phyloP scores from a whole-genome alignment of 2,888 invertebrate species.

The Biston betularia region DNA sequence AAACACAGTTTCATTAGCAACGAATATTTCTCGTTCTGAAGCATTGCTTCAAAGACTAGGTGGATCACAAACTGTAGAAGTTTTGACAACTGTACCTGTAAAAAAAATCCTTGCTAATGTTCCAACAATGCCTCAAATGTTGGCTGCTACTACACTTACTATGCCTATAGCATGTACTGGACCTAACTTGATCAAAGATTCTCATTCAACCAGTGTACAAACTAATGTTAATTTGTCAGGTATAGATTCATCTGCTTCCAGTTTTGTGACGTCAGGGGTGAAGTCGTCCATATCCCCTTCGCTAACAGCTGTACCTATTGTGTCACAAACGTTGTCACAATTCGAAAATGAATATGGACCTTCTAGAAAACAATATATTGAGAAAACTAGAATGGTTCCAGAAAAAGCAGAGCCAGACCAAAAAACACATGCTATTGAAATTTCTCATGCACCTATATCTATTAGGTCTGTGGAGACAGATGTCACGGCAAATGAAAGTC shows the following conservation, averaged over 20 bases:
- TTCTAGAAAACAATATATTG: background rate
- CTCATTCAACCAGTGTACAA: background rate
- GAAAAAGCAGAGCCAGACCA: background rate
- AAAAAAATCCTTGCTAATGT: background rate
- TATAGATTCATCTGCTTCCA: background rate
- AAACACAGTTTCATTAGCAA: background rate
- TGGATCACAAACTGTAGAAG: slow-evolving; percentile 6
- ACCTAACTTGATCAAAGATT: background rate
- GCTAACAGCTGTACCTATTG: slow-evolving; percentile 7
- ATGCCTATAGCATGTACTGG: background rate
- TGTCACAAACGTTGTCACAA: background rate
- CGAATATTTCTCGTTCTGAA: background rate
- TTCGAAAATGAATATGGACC: slow-evolving; percentile 1
- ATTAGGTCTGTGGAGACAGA: background rate
- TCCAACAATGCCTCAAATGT: background rate
- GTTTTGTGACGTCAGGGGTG: slow-evolving; percentile 6
- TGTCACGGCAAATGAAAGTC: background rate
- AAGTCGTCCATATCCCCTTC: slow-evolving; percentile 12
- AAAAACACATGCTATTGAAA: slow-evolving; percentile 1
- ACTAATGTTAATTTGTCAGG: background rate
- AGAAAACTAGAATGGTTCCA: background rate
- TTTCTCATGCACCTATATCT: background rate
- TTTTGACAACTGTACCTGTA: background rate
- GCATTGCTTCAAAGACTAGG: background rate
- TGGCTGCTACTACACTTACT: background rate